Base-by-base conservation (phyloP, 2,888 invertebrate genomes). In the Bombylius major region DNA sequence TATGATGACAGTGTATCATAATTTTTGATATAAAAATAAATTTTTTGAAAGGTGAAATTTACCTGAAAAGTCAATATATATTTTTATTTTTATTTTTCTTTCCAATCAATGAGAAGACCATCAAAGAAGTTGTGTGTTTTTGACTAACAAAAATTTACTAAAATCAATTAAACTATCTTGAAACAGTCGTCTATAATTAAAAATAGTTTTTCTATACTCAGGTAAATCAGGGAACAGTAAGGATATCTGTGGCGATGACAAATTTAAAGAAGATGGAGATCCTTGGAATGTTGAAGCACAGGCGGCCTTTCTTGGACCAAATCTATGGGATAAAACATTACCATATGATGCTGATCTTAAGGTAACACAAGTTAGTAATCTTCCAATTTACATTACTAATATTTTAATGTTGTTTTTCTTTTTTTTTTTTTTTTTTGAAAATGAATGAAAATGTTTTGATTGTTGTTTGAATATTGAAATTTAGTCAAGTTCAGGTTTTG, bases 311-410 rank as follows among this genome's bases (percentile, higher is more conserved):
- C 84, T 96, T 68, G 95, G 95, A 62, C 94, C 95, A 63, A 94
- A 90, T 76, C 80, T 96, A 62, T 96, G 95, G 95, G 94, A 95
- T 78, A 93, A 93, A 78, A 89, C 92, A 66, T 79, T 87, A 70
- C 86, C 88, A 68, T 92, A 91, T 75, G 91, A 92, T 78, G 87
- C 90, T 75, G 92, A 94, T 82, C 89, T 95, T 81, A 94, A 94
- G 87, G 91, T 91, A 85, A 80, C 79, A 76, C 79, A 80, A 80
- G 80, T 81, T 80, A 80, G 78, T 79, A 78, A 54, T 56, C 54
- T 70, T 71, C 70, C 69, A 68, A 59, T 63, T 62, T 59, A 5
- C 4, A 14, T 49, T 32, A 54, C 46, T 54, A 50, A 56, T 50
- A 45, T 53, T 55, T 36, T 54, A 14, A 46, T 47, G 46, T 53